Evolutionary conservation across 2,888 invertebrate genomes (phyloP), one percentile per base, ranked within the genome.

Genomic region (Tiliacea citrago): DNA sequence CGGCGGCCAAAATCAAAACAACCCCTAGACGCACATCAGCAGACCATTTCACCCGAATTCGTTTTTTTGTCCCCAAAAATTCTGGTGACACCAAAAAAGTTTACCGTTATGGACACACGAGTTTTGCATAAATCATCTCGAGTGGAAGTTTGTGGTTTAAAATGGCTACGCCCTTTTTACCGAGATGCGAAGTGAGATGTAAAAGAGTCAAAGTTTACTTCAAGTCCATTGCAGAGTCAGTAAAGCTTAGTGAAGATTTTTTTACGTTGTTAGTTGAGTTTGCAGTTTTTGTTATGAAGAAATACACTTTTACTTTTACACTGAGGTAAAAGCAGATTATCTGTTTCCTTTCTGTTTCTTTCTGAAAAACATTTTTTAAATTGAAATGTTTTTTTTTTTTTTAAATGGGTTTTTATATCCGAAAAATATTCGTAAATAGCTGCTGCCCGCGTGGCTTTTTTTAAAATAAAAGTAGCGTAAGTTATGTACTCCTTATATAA

Each of bases 111-210:
- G 93, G 92, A 91, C 91, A 92, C 90, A 87, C 92, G 90, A 90
- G 91, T 88, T 91, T 92, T 93, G 95, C 94, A 94, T 95, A 95
- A 95, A 95, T 96, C 95, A 95, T 94, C 86, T 94, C 91, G 86
- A 95, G 95, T 93, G 92, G 91, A 79, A 79, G 88, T 82, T 88
- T 85, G 86, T 79, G 77, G 83, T 88, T 85, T 53, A 35, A 74
- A 88, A 88, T 88, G 85, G 84, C 89, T 88, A 85, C 88, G 82
- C 84, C 89, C 87, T 89, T 91, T 88, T 67, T 49, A 74, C 74
- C 7, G 21, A 70, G 60, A 68, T 70, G 63, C 16, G 66, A 81
- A 85, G 75, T 74, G 66, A 72, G 69, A 84, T 71, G 67, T 84
- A 49, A 66, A 62, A 57, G 62, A 68, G 58, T 71, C 65, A 47